These are phyloP conservation scores for Heterocephalus glaber DNA, from an alignment of 2,113 vertebrate genomes.

Conservation along the genomic window DNA sequence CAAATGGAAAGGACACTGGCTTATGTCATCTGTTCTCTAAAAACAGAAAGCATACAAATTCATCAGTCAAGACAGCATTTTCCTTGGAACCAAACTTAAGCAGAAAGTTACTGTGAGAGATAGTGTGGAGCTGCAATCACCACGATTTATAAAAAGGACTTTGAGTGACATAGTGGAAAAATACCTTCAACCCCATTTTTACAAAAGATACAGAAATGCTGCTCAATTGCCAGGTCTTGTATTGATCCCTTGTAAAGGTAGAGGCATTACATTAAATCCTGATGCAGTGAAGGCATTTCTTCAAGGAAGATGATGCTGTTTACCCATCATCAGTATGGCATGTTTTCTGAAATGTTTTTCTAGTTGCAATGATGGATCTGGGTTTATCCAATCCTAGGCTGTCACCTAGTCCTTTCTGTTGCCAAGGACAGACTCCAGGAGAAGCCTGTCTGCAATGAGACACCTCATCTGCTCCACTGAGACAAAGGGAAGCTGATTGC, in stretches of 20 bases:
- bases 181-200: constrained; percentile 58
- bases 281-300: not conserved
- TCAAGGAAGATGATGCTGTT: not conserved
- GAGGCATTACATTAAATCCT: constrained; percentile 23
- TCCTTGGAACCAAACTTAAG: constrained; percentile 62
- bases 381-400: not conserved
- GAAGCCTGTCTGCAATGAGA: not conserved
- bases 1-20: constrained; percentile 24
- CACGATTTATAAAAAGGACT: constrained; percentile 68
- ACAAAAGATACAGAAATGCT: constrained; percentile 49
- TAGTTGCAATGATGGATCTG: not conserved
- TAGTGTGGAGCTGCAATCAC: not conserved
- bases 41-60: constrained; percentile 64
- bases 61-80: constrained; percentile 53
- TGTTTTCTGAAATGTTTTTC: constrained; percentile 58
- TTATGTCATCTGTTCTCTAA: constrained; percentile 1
- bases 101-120: constrained; percentile 63
- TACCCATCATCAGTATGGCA: not conserved
- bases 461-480: not conserved
- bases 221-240: constrained; percentile 41
- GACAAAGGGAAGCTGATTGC: not conserved
- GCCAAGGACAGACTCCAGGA: not conserved
- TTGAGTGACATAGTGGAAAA: constrained; percentile 69
- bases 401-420: not conserved
- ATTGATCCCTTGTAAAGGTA: constrained; percentile 54